phyloP scores from a whole-genome alignment of 2,888 invertebrate genomes.

The Enchytraeus crypticus region DNA sequence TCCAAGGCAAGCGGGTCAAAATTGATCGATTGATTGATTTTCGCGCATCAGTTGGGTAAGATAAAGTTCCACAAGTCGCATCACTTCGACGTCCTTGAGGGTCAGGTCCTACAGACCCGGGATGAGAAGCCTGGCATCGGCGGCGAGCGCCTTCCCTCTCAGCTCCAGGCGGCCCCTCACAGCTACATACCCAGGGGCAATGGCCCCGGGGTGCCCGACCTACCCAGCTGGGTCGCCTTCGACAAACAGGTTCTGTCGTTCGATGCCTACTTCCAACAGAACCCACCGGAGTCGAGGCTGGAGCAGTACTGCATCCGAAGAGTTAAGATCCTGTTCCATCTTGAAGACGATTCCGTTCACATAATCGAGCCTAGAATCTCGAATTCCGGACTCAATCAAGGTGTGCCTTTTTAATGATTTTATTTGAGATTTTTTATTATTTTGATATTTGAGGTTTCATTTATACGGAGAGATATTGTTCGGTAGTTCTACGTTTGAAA shows the following conservation, averaged over 20 bases:
- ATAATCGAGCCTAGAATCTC: constrained; percentile 70
- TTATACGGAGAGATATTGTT: no score
- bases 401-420: no score
- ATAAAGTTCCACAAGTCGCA: constrained; percentile 59
- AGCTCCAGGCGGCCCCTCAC: constrained; percentile 55
- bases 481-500: no score
- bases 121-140: constrained; percentile 60
- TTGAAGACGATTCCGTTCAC: constrained; percentile 86
- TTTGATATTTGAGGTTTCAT: no score
- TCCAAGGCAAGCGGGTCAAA: no score
- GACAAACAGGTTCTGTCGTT: constrained; percentile 71
- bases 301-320: constrained; percentile 65
- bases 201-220: constrained; percentile 56
- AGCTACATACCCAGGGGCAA: constrained; percentile 70
- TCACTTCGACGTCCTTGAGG: constrained; percentile 55
- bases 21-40: no score
- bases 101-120: constrained; percentile 52
- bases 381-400: constrained; percentile 79
- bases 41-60: constrained; percentile 61
- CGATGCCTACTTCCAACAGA: constrained; percentile 71
- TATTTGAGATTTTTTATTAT: no score
- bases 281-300: constrained; percentile 64
- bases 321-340: constrained; percentile 73
- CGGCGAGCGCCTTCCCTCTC: constrained; percentile 54
- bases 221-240: constrained; percentile 77